These are phyloP conservation scores for Tachysurus fulvidraco DNA, from an alignment of 2,113 vertebrate genomes.

Conservation along the genomic window DNA sequence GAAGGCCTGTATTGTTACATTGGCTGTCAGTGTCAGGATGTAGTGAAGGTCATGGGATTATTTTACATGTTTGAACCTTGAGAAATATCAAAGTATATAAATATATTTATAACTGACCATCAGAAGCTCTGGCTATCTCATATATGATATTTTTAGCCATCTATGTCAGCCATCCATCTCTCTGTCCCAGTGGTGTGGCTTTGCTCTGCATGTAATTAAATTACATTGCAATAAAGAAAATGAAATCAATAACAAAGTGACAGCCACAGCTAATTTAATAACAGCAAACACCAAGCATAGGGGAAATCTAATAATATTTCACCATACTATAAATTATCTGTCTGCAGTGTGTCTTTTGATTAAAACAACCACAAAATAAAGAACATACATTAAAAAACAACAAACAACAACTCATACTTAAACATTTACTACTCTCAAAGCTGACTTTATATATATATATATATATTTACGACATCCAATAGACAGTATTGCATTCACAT, in stretches of 20 bases:
- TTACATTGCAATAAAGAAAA: not conserved
- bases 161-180: not conserved
- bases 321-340: not conserved
- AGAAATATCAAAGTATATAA: not conserved
- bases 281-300: not conserved
- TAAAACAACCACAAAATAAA: not conserved
- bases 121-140: not conserved
- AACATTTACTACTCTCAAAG: not conserved
- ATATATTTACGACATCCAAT: no score
- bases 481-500: not conserved
- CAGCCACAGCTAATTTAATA: constrained; percentile 9
- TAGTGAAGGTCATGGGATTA: not conserved
- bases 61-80: not conserved
- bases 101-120: no score
- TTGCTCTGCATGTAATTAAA: not conserved
- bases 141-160: not conserved
- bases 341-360: not conserved
- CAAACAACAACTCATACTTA: not conserved
- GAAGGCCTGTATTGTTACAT: not conserved
- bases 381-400: not conserved
- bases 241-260: not conserved
- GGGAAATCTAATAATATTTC: not conserved
- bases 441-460: not conserved
- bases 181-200: not conserved
- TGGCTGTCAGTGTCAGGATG: not conserved